phyloP scores from a whole-genome alignment of 2,113 vertebrate species.

The Machaerirhynchus nigripectus region DNA sequence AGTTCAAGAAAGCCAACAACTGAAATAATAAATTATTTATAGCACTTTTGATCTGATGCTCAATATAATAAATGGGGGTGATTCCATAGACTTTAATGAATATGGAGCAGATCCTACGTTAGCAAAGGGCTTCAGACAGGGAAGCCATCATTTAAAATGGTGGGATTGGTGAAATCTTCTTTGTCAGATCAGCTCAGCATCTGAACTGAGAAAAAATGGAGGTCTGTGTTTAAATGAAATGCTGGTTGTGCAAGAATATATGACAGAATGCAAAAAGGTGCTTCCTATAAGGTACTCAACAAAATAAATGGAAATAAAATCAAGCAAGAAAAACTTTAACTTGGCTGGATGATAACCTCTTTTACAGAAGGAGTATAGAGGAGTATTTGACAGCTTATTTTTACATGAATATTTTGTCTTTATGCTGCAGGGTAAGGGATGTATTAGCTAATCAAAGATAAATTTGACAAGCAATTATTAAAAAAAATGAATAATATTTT shows the following conservation, averaged over 20 bases:
- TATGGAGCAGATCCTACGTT: background rate
- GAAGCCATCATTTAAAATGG: background rate
- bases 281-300: background rate
- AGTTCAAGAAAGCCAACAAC: background rate
- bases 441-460: constrained; percentile 12
- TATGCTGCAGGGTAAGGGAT: background rate
- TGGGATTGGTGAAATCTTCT: background rate
- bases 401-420: background rate
- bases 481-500: constrained; percentile 1
- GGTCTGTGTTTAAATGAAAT: background rate
- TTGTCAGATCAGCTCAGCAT: background rate
- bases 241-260: background rate
- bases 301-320: background rate
- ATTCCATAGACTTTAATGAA: background rate
- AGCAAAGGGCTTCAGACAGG: background rate
- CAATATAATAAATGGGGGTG: background rate
- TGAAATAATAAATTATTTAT: background rate
- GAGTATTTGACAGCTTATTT: background rate
- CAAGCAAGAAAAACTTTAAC: background rate
- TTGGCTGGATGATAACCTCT: background rate
- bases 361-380: background rate
- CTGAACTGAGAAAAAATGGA: background rate
- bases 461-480: constrained; percentile 34
- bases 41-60: background rate
- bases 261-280: background rate